Conservation (phyloP, 64 coral and sea anemone genomes). For the Acropora yongei region DNA sequence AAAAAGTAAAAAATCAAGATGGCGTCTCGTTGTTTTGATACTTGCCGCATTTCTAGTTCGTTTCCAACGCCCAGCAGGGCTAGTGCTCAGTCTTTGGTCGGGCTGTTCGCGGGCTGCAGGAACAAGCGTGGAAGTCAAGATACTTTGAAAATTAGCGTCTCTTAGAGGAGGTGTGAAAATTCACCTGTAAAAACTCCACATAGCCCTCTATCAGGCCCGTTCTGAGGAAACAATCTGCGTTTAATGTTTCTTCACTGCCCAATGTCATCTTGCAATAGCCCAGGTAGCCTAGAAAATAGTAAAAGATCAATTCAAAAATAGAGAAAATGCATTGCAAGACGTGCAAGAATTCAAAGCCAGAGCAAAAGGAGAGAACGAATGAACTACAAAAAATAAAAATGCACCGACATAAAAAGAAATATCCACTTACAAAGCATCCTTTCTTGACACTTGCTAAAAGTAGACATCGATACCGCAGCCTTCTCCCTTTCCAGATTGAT, state of each 20-base stretch:
- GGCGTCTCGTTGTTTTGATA: no score
- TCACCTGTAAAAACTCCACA: not conserved
- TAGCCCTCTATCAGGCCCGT: not conserved
- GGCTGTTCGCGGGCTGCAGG: no score
- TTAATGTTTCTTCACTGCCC: not conserved
- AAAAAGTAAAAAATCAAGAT: no score
- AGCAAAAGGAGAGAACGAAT: not conserved
- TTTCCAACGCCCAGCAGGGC: no score
- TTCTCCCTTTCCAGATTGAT: not conserved
- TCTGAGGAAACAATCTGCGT: not conserved
- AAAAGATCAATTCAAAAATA: not conserved
- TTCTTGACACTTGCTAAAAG: not conserved
- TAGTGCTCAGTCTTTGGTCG: no score
- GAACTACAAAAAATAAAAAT: no score
- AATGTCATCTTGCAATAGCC: not conserved
- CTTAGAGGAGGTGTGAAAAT: no score
- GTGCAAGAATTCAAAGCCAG: not conserved
- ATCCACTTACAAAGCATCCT: not conserved
- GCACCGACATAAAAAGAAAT: no score
- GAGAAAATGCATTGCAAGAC: not conserved
- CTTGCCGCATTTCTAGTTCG: no score
- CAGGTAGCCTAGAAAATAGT: not conserved
- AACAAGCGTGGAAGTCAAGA: no score
- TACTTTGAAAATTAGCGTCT: no score
- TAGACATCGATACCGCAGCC: not conserved